phyloP scores from a whole-genome alignment of 1,140 invertebrate genomes.

The Papilio helenus region DNA sequence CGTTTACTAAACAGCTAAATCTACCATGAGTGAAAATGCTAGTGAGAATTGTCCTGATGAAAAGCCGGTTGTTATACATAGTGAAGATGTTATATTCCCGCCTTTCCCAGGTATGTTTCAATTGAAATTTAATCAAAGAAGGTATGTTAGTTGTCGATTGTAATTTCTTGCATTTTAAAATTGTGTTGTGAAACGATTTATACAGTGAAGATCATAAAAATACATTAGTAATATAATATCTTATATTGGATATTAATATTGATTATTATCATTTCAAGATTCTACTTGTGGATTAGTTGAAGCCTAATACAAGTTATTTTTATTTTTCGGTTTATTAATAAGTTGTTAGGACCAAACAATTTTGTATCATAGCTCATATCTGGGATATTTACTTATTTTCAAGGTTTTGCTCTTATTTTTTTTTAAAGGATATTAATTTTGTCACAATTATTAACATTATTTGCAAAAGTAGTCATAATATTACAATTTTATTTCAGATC shows the following conservation, averaged over 20 bases:
- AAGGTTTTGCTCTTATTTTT: no score
- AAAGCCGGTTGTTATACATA: conserved; percentile 71
- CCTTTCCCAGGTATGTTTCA: conserved; percentile 66
- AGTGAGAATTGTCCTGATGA: conserved; percentile 61
- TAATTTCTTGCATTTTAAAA: neutral
- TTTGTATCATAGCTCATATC: no score
- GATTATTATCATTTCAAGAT: neutral
- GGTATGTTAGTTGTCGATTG: neutral
- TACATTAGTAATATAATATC: neutral
- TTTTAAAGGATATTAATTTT: no score
- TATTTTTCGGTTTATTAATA: neutral
- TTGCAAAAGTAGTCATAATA: neutral
- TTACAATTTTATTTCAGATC: conserved; percentile 59
- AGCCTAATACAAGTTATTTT: neutral
- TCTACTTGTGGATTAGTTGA: no score
- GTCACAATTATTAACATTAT: neutral
- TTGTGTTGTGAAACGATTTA: neutral
- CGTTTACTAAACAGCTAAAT: conserved; percentile 33
- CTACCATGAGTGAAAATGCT: conserved; percentile 68
- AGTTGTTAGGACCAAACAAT: neutral
- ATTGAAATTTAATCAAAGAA: neutral
- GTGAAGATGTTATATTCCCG: conserved; percentile 69
- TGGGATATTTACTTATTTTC: no score
- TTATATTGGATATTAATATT: neutral
- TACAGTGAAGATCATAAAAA: neutral